Percentiles rank a stretch among this genome's conserved stretches.
These are phyloP conservation scores for Psittacula echo DNA, from an alignment of 2,797 vertebrate species.

Conservation along the genomic window DNA sequence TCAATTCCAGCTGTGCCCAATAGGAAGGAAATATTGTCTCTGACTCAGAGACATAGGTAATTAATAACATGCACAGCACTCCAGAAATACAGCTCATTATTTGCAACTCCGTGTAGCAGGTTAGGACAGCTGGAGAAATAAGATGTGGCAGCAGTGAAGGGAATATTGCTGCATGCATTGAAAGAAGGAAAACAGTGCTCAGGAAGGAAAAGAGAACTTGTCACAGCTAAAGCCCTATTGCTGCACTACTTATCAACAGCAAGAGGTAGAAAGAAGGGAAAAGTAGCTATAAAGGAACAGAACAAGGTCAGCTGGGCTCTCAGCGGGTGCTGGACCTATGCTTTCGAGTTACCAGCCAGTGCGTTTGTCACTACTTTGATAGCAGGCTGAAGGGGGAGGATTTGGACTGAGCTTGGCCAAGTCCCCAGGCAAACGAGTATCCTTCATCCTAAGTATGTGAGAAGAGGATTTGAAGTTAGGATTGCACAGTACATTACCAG, in stretches of 20 bases:
- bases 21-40: conserved; percentile 3
- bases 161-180: not conserved
- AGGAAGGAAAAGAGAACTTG: not conserved
- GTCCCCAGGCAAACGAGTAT: not conserved
- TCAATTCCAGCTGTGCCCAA: conserved; percentile 30
- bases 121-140: conserved; percentile 8
- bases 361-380: not conserved
- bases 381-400: not conserved
- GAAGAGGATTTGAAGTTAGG: not conserved
- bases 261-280: not conserved
- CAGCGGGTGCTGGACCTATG: not conserved
- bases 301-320: not conserved
- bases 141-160: not conserved
- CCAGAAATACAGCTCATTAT: conserved; percentile 46
- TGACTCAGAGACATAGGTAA: not conserved
- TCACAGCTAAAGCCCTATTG: not conserved
- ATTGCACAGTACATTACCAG: not conserved
- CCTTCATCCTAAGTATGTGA: not conserved
- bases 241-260: not conserved
- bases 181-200: not conserved
- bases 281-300: not conserved
- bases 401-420: not conserved
- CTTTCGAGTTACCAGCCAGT: not conserved
- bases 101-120: not conserved
- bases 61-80: conserved; percentile 38